Percentiles rank a stretch among this genome's conserved stretches.
phyloP scores from a whole-genome alignment of 1,140 invertebrate genomes.

The Apis cerana region DNA sequence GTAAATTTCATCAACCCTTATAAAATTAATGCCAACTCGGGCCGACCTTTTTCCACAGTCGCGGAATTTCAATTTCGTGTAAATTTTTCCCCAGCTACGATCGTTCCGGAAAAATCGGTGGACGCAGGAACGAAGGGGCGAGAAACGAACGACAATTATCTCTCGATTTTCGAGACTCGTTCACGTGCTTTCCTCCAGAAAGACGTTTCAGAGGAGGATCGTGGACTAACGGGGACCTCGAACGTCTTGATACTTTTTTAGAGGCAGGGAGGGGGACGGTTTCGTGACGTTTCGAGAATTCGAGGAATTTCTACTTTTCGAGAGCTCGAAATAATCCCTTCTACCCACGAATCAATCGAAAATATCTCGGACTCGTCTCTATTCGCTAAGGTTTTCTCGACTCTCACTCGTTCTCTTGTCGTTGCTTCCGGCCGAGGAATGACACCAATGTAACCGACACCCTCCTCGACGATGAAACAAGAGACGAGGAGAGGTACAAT shows the following conservation, averaged over 20 bases:
- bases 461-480: no score
- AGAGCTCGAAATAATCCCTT: neutral
- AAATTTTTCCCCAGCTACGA: neutral
- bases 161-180: neutral
- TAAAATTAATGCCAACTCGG: conserved; percentile 12
- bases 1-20: conserved; percentile 29
- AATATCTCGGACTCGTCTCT: neutral
- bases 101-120: no score
- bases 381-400: neutral
- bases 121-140: no score
- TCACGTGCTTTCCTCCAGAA: no score
- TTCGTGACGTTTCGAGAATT: neutral
- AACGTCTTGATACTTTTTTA: neutral
- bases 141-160: neutral
- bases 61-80: neutral
- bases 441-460: no score
- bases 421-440: no score
- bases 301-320: neutral
- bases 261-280: neutral
- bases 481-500: no score
- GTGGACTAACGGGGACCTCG: neutral
- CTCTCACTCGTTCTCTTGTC: neutral
- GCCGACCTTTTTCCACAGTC: neutral
- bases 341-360: neutral
- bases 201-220: no score